Evolutionary conservation across 2,888 invertebrate genomes (phyloP).

Genomic region (Protula sp.): DNA sequence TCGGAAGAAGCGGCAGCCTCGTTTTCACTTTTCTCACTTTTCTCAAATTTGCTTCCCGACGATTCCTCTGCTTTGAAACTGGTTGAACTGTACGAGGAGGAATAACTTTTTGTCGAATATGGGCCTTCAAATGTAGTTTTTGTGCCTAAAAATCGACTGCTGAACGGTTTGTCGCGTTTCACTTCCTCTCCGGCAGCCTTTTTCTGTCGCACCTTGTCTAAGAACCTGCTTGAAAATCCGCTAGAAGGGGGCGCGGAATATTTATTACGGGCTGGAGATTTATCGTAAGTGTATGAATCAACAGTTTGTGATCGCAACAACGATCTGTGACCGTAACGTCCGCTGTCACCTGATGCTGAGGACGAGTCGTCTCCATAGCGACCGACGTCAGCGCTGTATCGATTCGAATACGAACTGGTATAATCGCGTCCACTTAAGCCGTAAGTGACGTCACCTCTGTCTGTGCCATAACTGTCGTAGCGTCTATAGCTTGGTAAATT

Average conservation of each 20-base stretch:
- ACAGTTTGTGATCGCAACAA: too few species aligned
- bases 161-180: neutral
- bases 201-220: neutral
- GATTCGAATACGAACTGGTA: neutral
- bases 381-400: neutral
- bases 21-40: too few species aligned
- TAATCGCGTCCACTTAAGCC: neutral
- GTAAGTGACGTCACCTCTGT: neutral
- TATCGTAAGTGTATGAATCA: too few species aligned
- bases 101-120: too few species aligned
- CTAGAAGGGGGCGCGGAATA: neutral
- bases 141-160: neutral
- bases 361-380: neutral
- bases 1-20: too few species aligned
- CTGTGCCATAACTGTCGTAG: neutral
- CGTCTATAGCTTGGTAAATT: neutral
- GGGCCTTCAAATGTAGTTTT: too few species aligned
- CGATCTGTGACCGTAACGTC: too few species aligned
- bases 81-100: too few species aligned
- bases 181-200: neutral
- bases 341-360: neutral
- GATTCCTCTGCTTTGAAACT: too few species aligned
- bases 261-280: neutral
- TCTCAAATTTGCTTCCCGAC: too few species aligned
- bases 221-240: neutral